Percentiles rank a stretch among this genome's conserved stretches.
Conservation (phyloP, 2,888 invertebrate genomes). For the Mantis religiosa region DNA sequence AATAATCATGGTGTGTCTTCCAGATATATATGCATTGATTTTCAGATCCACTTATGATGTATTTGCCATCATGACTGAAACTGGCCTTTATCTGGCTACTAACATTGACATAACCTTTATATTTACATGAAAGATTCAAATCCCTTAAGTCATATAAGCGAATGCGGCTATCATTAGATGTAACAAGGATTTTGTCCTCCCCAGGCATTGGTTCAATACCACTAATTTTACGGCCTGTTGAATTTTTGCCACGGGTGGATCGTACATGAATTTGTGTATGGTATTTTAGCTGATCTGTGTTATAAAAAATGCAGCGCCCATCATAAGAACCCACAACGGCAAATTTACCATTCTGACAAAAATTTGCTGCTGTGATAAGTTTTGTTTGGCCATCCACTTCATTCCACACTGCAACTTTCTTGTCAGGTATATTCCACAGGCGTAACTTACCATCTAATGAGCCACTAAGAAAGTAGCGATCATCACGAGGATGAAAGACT, state of each 20-base stretch:
- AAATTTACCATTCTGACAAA: slow-evolving; percentile 96
- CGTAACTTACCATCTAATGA: slow-evolving; percentile 95
- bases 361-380: slow-evolving; percentile 94
- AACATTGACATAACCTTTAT: slow-evolving; percentile 88
- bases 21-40: slow-evolving; percentile 97
- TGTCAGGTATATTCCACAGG: slow-evolving; percentile 99
- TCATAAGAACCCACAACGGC: slow-evolving; percentile 98
- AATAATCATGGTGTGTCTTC: slow-evolving; percentile 95
- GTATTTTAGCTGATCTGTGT: slow-evolving; percentile 95
- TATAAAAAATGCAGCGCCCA: slow-evolving; percentile 97
- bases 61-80: slow-evolving; percentile 95
- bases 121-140: slow-evolving; percentile 90
- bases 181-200: slow-evolving; percentile 92
- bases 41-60: slow-evolving; percentile 95
- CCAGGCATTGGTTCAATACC: slow-evolving; percentile 96
- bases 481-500: slow-evolving; percentile 93
- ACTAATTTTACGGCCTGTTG: slow-evolving; percentile 91
- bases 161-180: slow-evolving; percentile 96
- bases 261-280: slow-evolving; percentile 96
- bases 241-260: slow-evolving; percentile 92
- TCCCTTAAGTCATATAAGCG: slow-evolving; percentile 93
- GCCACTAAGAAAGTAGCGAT: slow-evolving; percentile 86
- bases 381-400: slow-evolving; percentile 93
- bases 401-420: slow-evolving; percentile 94
- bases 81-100: slow-evolving; percentile 97